Base-by-base conservation (phyloP, 2,797 vertebrate species). In the Sebastolobus alascanus region DNA sequence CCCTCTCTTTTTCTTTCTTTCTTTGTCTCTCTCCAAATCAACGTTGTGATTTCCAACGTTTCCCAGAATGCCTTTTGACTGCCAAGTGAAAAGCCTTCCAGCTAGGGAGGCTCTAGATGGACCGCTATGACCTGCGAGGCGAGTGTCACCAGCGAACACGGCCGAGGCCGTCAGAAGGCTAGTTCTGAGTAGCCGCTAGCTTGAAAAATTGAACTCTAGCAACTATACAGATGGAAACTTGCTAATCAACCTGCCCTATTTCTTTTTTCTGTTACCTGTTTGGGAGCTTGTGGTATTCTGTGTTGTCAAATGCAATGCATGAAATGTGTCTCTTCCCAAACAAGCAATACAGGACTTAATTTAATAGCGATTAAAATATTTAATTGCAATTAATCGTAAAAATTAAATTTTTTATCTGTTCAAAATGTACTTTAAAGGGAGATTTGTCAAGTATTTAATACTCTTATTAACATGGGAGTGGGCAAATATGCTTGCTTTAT, bases 11-110 rank as follows among this genome's bases (percentile, higher is more conserved):
- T n/a, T 60, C 12, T 38, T 2, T 40, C 60, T 61, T 11, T 58
- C 20, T 22, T 20, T 56, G 11, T 77, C 22, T 58, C 18, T 40
- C 10, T 40, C 31, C 59, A 18, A 16, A 33, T 50, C 25, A 68
- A 18, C 1, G 16, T n/a, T 61, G 31, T 37, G 10, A 43, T 65
- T 40, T 40, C 11, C 38, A 50, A 33, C 20, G 8, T 27, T 33
- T 59, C 6, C 38, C 73, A 75, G 52, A 68, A 59, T 50, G n/a
- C 65, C 7, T 75, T 43, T 58, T 16, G 35, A 56, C 35, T 40
- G 11, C 43, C 27, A 40, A n/a, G 18, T 33, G 27, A 46, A 75
- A 67, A 43, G 1, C 27, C 35, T 22, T 67, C 25, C 29, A 43
- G 52, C 16, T 14, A 22, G 52, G 8, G 22, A 65, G 22, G 5